Conservation (phyloP, 2,888 invertebrate species). For the Ormyrus rosae region DNA sequence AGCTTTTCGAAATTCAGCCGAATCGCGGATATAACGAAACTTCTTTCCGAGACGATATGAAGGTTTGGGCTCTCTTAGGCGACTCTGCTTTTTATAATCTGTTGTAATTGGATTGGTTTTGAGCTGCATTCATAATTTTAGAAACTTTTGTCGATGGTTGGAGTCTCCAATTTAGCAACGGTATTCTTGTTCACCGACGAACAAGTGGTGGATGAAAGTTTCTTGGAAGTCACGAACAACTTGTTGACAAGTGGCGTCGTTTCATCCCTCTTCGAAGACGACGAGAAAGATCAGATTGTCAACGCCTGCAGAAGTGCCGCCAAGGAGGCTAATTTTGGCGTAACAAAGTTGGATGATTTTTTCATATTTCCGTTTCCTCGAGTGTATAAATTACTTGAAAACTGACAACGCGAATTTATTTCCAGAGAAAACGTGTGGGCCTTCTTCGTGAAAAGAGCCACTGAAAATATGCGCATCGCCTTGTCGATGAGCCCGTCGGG, state of each 20-base stretch:
- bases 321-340: conserved; percentile 82
- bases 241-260: conserved; percentile 93
- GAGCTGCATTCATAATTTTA: neutral
- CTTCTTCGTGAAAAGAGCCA: conserved; percentile 86
- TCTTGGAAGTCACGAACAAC: conserved; percentile 93
- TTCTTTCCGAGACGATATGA: conserved; percentile 91
- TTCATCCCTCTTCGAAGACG: conserved; percentile 90
- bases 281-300: conserved; percentile 90
- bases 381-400: neutral
- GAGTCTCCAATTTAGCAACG: conserved; percentile 86
- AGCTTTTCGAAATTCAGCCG: conserved; percentile 88
- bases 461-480: conserved; percentile 92
- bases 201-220: conserved; percentile 89
- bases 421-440: conserved; percentile 89
- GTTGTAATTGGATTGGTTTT: no score
- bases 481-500: conserved; percentile 93
- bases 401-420: neutral
- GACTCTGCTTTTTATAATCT: no score
- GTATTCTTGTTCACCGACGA: conserved; percentile 91
- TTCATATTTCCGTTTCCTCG: neutral
- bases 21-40: conserved; percentile 91
- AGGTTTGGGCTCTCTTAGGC: conserved; percentile 68
- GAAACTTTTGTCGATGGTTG: conserved; percentile 84
- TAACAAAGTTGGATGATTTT: conserved; percentile 80
- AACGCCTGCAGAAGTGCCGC: conserved; percentile 83